A percentile compares a stretch with the other conserved stretches of the same genome.
These are phyloP conservation scores for Drosophila bunnanda DNA, from an alignment of 2,888 invertebrate genomes.

Conservation along the genomic window DNA sequence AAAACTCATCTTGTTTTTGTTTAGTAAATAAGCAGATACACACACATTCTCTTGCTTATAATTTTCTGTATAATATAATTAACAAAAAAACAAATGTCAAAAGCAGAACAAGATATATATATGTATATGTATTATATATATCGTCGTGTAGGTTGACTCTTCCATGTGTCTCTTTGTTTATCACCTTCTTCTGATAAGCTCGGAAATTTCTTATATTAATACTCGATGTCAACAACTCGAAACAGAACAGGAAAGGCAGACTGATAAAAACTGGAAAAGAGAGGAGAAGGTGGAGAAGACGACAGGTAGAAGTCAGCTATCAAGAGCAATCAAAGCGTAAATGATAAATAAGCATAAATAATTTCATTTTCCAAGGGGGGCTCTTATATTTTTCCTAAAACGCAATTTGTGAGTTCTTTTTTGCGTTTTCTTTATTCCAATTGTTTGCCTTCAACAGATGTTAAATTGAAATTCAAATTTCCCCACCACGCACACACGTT, in stretches of 20 bases:
- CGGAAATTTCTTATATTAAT: constrained; percentile 49
- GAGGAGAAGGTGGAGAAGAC: neutral
- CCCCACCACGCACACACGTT: constrained; percentile 1
- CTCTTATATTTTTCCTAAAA: constrained; percentile 39
- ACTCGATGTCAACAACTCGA: constrained; percentile 59
- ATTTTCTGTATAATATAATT: constrained; percentile 8
- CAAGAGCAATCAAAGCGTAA: constrained; percentile 67
- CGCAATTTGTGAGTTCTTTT: constrained; percentile 58
- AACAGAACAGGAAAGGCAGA: constrained; percentile 10
- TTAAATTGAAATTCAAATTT: constrained; percentile 40
- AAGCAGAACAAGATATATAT: constrained; percentile 4
- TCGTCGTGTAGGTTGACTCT: neutral
- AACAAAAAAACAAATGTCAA: constrained; percentile 25
- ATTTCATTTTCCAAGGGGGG: constrained; percentile 40
- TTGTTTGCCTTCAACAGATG: constrained; percentile 39
- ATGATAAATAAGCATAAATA: constrained; percentile 75
- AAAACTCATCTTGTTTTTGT: neutral
- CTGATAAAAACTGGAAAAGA: neutral
- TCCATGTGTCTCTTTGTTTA: constrained; percentile 38
- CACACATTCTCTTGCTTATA: constrained; percentile 1
- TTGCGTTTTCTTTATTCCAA: constrained; percentile 1
- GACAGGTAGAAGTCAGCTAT: constrained; percentile 48
- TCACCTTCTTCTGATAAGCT: constrained; percentile 50
- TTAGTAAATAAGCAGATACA: constrained; percentile 9
- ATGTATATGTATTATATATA: neutral